Percentiles rank a stretch among this genome's conserved stretches.
phyloP scores from a whole-genome alignment of 2,113 vertebrate genomes.

The Naja naja region DNA sequence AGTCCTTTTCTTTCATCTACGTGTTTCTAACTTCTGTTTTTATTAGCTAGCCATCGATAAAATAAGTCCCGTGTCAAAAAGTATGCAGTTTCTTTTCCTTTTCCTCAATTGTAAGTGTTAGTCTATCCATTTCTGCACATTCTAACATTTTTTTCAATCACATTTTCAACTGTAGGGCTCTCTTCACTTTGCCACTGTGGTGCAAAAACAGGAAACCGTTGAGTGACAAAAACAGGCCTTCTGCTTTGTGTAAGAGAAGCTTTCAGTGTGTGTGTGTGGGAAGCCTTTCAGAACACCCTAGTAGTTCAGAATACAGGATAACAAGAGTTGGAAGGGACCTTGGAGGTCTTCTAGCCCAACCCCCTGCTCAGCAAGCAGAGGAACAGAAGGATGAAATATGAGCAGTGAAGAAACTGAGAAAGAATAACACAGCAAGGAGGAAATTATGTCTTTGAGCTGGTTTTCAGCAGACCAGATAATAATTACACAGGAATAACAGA shows the following conservation, averaged over 20 bases:
- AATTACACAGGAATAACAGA: constrained; percentile 14
- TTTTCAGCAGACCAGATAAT: constrained; percentile 33
- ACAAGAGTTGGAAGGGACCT: no score
- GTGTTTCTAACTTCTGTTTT: no score
- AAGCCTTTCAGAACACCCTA: neutral
- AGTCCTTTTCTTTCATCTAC: no score
- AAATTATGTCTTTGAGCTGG: constrained; percentile 27
- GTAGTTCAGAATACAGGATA: neutral
- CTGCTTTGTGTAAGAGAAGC: neutral
- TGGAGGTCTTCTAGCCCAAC: no score
- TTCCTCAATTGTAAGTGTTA: no score
- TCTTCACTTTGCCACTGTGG: no score
- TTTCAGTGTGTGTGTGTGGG: neutral
- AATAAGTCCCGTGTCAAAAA: no score
- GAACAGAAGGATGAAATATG: neutral
- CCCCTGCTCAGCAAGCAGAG: neutral
- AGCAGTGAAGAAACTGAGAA: neutral
- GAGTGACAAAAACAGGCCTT: neutral
- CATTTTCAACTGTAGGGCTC: no score
- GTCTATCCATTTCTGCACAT: no score
- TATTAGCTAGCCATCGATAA: no score
- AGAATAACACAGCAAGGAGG: neutral
- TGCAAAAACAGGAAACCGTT: neutral
- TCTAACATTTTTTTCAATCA: no score
- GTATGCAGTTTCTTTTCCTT: no score